Percentiles rank a stretch among this genome's conserved stretches.
Conservation (phyloP, 1,140 invertebrate species). For the Phthorimaea operculella region DNA sequence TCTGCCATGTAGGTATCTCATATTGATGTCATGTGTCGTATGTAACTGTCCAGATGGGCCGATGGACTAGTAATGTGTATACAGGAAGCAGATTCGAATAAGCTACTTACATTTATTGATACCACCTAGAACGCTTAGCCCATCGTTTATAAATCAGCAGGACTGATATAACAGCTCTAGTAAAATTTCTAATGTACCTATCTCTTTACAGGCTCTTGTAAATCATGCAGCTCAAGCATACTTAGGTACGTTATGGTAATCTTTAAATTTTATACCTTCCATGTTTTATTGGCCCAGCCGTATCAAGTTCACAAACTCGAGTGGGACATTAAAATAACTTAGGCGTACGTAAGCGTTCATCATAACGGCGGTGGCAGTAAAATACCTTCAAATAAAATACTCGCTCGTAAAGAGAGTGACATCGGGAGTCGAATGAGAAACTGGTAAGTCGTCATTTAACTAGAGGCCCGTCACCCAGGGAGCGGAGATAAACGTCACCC, state of each 20-base stretch:
- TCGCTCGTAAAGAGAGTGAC: slow-evolving; percentile 57
- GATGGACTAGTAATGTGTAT: too few species aligned
- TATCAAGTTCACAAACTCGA: slow-evolving; percentile 34
- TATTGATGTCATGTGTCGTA: too few species aligned
- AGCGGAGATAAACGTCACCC: slow-evolving; percentile 57
- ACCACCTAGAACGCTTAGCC: too few species aligned
- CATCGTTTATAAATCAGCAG: too few species aligned
- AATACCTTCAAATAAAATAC: slow-evolving; percentile 56
- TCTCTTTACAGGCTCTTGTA: background rate
- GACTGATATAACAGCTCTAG: background rate
- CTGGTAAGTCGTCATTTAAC: slow-evolving; percentile 55
- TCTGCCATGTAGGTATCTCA: too few species aligned
- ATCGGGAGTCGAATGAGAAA: slow-evolving; percentile 48
- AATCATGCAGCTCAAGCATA: background rate
- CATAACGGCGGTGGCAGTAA: slow-evolving; percentile 57
- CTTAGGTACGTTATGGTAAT: background rate
- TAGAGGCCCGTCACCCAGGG: slow-evolving; percentile 40
- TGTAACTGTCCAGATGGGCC: too few species aligned
- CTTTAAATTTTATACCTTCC: slow-evolving; percentile 23
- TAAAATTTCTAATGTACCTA: background rate
- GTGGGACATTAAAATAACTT: slow-evolving; percentile 42
- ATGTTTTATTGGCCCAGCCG: slow-evolving; percentile 25
- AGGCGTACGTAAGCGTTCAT: slow-evolving; percentile 41
- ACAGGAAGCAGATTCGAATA: too few species aligned
- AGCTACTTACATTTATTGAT: too few species aligned